Evolutionary conservation across 2,113 vertebrate species (phyloP), one percentile per base, ranked within the genome.

Genomic region (Etia nguti): DNA sequence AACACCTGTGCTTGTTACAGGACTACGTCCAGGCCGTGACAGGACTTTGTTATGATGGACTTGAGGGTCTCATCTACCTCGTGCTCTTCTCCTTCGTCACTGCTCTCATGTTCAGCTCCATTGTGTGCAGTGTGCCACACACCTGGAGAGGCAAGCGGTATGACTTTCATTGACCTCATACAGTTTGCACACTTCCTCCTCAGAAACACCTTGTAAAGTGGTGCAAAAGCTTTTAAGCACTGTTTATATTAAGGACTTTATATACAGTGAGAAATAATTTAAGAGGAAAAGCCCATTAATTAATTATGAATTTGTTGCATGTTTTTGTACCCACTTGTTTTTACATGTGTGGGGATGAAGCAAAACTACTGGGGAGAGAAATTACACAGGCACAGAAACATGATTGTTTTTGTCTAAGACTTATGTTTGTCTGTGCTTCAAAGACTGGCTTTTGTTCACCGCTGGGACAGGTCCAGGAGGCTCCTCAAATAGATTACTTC

Each of bases 51-150:
- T 99, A 98, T 0, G 99, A 99, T 2, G 98, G 98, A 20, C 97
- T 99, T 54, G 98, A 99, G 95, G 99, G 99, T 57, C 96, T 99
- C 94, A 98, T 99, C 96, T 99, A 99, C 97, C 96, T 99, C 94
- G 97, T 98, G 59, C 95, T 99, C 57, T 99, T 99, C 96, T 99
- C 99, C 89, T 98, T 99, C 52, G 96, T 98, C 95, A 99, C 99
- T 0, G 98, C 98, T 4, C 98, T 99, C 90, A 99, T 99, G 98
- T 98, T 99, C 97, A 99, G 97, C 95, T 98, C 98, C 9, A 97
- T 99, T 10, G 94, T 99, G 85, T 99, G 99, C 97, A 99, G 98
- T 0, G 94, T 99, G 70, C 99, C 99, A 0, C 98, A 99, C 92
- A 99, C 98, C 81, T 99, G 99, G 99, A 97, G 98, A 68, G 95